A percentile compares a stretch with the other conserved stretches of the same genome.
Evolutionary conservation across 2,888 invertebrate species (phyloP).

Genomic region (Eilema depressum): DNA sequence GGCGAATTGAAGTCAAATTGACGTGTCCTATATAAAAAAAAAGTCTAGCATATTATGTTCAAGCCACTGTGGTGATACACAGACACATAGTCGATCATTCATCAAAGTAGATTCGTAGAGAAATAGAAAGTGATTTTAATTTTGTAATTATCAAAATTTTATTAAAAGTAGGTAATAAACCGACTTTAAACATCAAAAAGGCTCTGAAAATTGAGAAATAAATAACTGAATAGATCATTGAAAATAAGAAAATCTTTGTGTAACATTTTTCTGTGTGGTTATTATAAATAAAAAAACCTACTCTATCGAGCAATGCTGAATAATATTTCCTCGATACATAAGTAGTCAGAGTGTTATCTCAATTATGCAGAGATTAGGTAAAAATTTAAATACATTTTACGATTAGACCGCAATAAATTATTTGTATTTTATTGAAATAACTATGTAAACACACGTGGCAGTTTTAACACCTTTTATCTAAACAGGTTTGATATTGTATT

Average conservation of each 20-base stretch:
- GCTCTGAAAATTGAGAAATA: no score
- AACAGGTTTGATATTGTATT: background rate
- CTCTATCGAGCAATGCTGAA: background rate
- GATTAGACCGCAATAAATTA: background rate
- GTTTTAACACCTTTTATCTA: background rate
- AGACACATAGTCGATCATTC: no score
- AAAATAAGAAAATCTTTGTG: background rate
- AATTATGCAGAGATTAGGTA: slow-evolving; percentile 1
- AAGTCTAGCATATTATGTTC: no score
- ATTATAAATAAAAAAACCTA: background rate
- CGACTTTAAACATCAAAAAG: no score
- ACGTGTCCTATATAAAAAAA: no score
- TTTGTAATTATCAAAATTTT: no score
- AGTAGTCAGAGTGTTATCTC: background rate
- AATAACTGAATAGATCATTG: no score
- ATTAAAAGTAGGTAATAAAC: no score
- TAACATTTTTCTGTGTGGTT: background rate
- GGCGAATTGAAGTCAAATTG: no score
- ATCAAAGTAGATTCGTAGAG: no score
- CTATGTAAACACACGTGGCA: slow-evolving; percentile 4
- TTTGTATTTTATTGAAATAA: slow-evolving; percentile 1
- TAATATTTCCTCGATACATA: background rate
- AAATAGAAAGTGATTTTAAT: no score
- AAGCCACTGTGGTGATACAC: no score
- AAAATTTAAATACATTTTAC: background rate